Evolutionary conservation across 30 jellyfish, hydroid and myxozoan species (phyloP).

Genomic region (Haliclystus octoradiatus): DNA sequence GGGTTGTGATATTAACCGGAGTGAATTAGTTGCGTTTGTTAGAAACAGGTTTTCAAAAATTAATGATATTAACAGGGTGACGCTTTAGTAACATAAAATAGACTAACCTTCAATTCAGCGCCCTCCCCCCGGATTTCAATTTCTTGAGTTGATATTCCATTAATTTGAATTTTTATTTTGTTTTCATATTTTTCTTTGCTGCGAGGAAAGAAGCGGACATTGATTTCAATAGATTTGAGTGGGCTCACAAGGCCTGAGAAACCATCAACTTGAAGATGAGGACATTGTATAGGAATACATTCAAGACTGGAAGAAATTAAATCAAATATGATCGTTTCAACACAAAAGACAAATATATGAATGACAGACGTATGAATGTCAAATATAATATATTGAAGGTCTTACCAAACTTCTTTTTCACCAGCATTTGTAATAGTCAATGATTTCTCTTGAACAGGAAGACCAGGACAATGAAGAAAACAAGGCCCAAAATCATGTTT

Average conservation of each 20-base stretch:
- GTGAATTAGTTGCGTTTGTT: too few relatives aligned
- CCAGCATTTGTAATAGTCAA: constrained; percentile 60
- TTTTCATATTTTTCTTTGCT: constrained; percentile 52
- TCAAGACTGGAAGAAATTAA: constrained; percentile 47
- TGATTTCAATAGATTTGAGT: constrained; percentile 49
- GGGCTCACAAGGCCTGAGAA: constrained; percentile 52
- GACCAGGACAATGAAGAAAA: constrained; percentile 75
- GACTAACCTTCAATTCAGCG: constrained; percentile 86
- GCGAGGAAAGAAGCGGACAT: constrained; percentile 76
- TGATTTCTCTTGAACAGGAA: constrained; percentile 52
- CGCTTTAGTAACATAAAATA: too few relatives aligned
- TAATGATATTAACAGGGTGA: too few relatives aligned
- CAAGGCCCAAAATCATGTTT: constrained; percentile 90
- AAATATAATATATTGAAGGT: too few relatives aligned
- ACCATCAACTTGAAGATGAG: constrained; percentile 47
- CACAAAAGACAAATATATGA: too few relatives aligned
- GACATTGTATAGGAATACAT: constrained; percentile 37
- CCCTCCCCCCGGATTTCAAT: constrained; percentile 75
- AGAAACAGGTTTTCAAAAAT: too few relatives aligned
- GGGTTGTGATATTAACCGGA: too few relatives aligned
- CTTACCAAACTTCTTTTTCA: constrained; percentile 63
- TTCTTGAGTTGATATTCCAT: constrained; percentile 60
- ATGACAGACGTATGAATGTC: too few relatives aligned
- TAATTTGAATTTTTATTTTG: constrained; percentile 51
- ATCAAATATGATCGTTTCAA: too few relatives aligned